Conservation (phyloP, 2,888 invertebrate species). For the Sericinus montela region DNA sequence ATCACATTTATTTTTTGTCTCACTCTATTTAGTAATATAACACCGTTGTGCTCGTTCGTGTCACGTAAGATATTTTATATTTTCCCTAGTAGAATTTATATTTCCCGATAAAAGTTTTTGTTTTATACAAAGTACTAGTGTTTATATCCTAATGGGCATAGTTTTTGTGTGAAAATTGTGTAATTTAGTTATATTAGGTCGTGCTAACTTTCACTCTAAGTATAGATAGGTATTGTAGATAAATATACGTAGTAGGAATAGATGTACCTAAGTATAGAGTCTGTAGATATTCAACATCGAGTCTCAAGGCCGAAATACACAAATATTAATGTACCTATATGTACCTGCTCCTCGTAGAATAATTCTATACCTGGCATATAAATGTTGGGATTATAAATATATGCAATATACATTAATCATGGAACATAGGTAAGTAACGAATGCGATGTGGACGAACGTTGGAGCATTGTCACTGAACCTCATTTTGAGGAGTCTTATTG, state of each 20-base stretch:
- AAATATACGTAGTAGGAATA: constrained; percentile 57
- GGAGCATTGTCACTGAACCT: constrained; percentile 3
- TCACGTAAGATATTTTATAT: constrained; percentile 78
- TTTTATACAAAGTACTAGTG: constrained; percentile 40
- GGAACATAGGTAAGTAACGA: constrained; percentile 36
- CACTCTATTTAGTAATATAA: constrained; percentile 76
- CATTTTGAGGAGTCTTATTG: constrained; percentile 4
- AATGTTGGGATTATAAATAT: constrained; percentile 45
- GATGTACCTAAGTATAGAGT: constrained; percentile 49
- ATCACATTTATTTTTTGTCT: constrained; percentile 65
- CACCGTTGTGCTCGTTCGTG: constrained; percentile 79
- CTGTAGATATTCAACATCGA: constrained; percentile 74
- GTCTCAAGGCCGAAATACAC: constrained; percentile 78
- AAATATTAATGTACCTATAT: constrained; percentile 55
- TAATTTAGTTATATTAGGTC: constrained; percentile 56
- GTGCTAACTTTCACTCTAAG: constrained; percentile 77
- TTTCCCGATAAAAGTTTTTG: constrained; percentile 48
- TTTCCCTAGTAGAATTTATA: constrained; percentile 57
- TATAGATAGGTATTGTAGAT: constrained; percentile 61
- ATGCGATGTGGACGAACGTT: constrained; percentile 31
- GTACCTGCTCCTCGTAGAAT: constrained; percentile 53
- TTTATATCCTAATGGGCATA: constrained; percentile 38
- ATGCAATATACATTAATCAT: constrained; percentile 30
- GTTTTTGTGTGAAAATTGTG: constrained; percentile 32
- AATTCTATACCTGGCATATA: constrained; percentile 45